Percentiles rank a stretch among this genome's conserved stretches.
Conservation (phyloP, 2,113 vertebrate species). For the Turdus rufiventris region DNA sequence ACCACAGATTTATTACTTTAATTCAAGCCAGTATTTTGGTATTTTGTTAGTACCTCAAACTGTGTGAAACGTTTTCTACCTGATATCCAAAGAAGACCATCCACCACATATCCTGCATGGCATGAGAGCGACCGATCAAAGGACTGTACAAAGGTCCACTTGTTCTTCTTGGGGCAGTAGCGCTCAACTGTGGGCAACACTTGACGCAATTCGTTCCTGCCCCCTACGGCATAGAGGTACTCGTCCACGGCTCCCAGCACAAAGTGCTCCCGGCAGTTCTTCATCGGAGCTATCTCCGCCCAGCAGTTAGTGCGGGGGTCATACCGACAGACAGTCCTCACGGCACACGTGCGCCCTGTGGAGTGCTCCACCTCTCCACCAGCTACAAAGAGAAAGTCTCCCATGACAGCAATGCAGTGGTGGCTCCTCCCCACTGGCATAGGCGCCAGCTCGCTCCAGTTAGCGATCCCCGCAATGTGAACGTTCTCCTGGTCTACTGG, state of each 20-base stretch:
- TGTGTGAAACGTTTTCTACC: slow-evolving; percentile 76
- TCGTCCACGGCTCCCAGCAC: slow-evolving; percentile 88
- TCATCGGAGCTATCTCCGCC: slow-evolving; percentile 95
- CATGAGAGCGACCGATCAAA: slow-evolving; percentile 97
- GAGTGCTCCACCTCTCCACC: slow-evolving; percentile 91
- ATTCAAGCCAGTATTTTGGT: background rate
- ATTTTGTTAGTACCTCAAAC: slow-evolving; percentile 39
- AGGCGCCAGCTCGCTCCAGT: slow-evolving; percentile 91
- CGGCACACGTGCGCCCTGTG: slow-evolving; percentile 87
- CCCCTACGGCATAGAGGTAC: slow-evolving; percentile 89
- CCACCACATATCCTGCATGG: slow-evolving; percentile 92
- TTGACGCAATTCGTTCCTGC: slow-evolving; percentile 92
- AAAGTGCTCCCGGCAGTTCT: slow-evolving; percentile 95
- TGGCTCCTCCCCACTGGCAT: slow-evolving; percentile 94
- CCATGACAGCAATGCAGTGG: slow-evolving; percentile 94
- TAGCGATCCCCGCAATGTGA: slow-evolving; percentile 83
- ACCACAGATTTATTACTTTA: background rate
- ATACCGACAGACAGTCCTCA: slow-evolving; percentile 90
- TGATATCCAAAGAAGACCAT: slow-evolving; percentile 96
- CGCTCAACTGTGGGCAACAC: slow-evolving; percentile 93
- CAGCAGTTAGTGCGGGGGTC: slow-evolving; percentile 89
- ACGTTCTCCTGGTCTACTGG: slow-evolving; percentile 85
- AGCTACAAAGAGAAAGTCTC: slow-evolving; percentile 92
- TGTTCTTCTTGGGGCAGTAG: slow-evolving; percentile 95
- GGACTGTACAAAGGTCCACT: slow-evolving; percentile 92